Conservation (phyloP, 2,888 invertebrate genomes). For the Cetonia aurata region DNA sequence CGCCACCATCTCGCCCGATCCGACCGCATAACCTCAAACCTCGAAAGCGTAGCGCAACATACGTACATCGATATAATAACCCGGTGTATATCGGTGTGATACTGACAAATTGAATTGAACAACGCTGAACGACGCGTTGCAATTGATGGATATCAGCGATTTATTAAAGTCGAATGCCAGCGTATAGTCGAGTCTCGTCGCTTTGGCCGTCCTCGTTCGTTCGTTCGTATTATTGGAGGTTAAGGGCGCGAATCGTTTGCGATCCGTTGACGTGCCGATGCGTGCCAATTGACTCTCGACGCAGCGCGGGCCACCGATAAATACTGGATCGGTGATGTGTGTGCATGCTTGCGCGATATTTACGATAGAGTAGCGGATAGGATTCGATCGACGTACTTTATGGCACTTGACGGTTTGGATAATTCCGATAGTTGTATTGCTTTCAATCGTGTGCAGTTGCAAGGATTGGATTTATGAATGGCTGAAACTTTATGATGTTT, state of each 20-base stretch:
- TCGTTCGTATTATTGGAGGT: slow-evolving; percentile 1
- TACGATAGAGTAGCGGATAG: neutral
- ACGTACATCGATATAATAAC: slow-evolving; percentile 8
- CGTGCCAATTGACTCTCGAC: slow-evolving; percentile 18
- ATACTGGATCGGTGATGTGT: neutral
- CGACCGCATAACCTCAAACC: neutral
- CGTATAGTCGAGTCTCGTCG: slow-evolving; percentile 14
- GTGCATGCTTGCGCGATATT: neutral
- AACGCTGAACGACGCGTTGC: slow-evolving; percentile 29
- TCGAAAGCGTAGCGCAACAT: too few species aligned
- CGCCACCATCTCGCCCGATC: neutral
- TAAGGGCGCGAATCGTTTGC: neutral
- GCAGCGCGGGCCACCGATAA: slow-evolving; percentile 1
- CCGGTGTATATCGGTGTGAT: slow-evolving; percentile 24
- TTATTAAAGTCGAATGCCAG: slow-evolving; percentile 25
- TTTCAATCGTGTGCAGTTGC: too few species aligned
- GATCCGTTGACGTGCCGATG: slow-evolving; percentile 8
- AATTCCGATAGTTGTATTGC: neutral
- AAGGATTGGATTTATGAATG: too few species aligned
- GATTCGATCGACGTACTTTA: neutral
- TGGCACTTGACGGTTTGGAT: neutral
- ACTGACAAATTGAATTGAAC: slow-evolving; percentile 32
- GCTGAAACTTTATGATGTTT: too few species aligned
- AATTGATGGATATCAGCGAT: slow-evolving; percentile 36
- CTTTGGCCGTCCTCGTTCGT: neutral